Percentiles rank a stretch among this genome's conserved stretches.
phyloP scores from a whole-genome alignment of 2,888 invertebrate genomes.

The Biston betularia region DNA sequence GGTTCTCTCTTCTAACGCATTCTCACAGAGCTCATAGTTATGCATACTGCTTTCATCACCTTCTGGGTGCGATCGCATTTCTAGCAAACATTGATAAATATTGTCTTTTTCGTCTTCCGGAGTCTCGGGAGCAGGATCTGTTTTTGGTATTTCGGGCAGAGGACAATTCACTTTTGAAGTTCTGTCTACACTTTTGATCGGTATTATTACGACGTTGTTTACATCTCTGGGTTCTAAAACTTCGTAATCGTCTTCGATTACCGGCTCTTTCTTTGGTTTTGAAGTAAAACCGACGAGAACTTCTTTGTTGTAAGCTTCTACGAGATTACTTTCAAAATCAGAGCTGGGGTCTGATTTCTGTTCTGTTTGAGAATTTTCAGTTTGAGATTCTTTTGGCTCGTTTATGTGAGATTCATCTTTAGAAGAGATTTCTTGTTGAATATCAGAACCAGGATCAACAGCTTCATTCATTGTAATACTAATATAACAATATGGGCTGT shows the following conservation, averaged over 20 bases:
- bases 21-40: constrained; percentile 83
- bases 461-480: constrained; percentile 64
- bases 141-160: constrained; percentile 79
- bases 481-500: constrained; percentile 70
- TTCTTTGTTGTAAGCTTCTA: constrained; percentile 79
- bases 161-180: constrained; percentile 80
- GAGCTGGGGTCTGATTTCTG: constrained; percentile 58
- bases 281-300: constrained; percentile 71
- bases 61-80: constrained; percentile 81
- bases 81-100: constrained; percentile 79
- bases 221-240: constrained; percentile 72
- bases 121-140: constrained; percentile 46
- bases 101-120: constrained; percentile 63
- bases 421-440: constrained; percentile 51
- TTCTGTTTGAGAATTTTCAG: constrained; percentile 59
- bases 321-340: constrained; percentile 79
- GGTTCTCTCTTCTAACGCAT: constrained; percentile 75
- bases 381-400: constrained; percentile 58
- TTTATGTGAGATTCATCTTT: constrained; percentile 60
- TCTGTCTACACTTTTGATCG: constrained; percentile 67
- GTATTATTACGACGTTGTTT: constrained; percentile 70
- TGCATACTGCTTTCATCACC: constrained; percentile 82
- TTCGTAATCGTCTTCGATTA: constrained; percentile 79
- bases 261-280: constrained; percentile 60
- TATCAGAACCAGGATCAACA: constrained; percentile 54